phyloP scores from a whole-genome alignment of 35 echinoderm and acorn worm genomes.

The Hemicentrotus pulcherrimus region DNA sequence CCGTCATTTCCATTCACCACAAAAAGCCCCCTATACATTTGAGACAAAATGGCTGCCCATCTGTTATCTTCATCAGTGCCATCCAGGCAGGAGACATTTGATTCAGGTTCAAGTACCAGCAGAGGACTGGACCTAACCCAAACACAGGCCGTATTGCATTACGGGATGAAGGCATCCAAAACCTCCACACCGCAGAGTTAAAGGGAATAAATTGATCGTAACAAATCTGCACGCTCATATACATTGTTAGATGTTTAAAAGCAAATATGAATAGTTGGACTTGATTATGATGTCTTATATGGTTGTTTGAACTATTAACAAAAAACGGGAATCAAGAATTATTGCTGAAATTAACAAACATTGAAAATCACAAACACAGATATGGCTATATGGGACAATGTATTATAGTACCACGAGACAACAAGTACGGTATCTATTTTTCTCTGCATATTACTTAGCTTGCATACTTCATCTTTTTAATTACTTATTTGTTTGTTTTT shows the following conservation, averaged over 20 bases:
- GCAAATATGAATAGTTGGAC: no score
- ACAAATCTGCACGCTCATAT: background rate
- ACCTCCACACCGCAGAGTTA: background rate
- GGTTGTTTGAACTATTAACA: no score
- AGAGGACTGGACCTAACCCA: background rate
- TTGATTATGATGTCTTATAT: background rate
- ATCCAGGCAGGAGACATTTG: background rate
- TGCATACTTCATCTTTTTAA: no score
- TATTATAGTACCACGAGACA: no score
- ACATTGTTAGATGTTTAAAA: no score
- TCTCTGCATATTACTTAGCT: no score
- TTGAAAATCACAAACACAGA: no score
- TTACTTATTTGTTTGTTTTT: no score
- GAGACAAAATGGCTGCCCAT: background rate
- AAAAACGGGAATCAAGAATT: no score
- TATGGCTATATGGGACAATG: no score
- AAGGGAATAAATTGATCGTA: background rate
- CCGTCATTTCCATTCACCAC: background rate
- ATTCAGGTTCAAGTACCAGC: background rate
- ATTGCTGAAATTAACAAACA: no score
- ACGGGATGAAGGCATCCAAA: background rate
- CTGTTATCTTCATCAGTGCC: background rate
- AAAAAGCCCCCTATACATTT: background rate
- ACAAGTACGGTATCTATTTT: no score
- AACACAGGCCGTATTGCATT: background rate